A percentile compares a stretch with the other conserved stretches of the same genome.
These are phyloP conservation scores for Nebria ingens DNA, from an alignment of 1,140 invertebrate species.

Conservation along the genomic window DNA sequence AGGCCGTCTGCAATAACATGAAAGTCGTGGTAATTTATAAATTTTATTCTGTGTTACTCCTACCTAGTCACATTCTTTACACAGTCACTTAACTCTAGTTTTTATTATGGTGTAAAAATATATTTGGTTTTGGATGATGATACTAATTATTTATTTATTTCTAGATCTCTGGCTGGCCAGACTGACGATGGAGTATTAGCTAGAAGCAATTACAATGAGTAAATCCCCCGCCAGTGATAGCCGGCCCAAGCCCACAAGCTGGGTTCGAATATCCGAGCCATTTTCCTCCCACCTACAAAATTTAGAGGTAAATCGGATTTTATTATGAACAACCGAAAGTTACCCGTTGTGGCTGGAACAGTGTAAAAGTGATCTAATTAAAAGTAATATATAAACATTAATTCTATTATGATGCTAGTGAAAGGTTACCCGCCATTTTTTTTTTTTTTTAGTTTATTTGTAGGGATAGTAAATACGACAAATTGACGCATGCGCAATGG, in stretches of 20 bases:
- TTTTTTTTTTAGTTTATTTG: too few relatives aligned
- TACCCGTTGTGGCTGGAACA: too few relatives aligned
- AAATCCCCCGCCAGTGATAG: slow-evolving; percentile 14
- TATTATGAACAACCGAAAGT: too few relatives aligned
- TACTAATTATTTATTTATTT: slow-evolving; percentile 18
- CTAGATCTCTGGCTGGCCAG: slow-evolving; percentile 36
- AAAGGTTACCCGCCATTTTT: too few relatives aligned
- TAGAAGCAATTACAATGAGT: slow-evolving; percentile 22
- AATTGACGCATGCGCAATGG: too few relatives aligned
- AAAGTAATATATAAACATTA: too few relatives aligned
- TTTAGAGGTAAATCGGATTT: slow-evolving; percentile 12
- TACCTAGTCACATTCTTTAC: background rate
- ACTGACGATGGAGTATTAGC: slow-evolving; percentile 36
- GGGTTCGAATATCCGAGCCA: slow-evolving; percentile 29
- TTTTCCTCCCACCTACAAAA: slow-evolving; percentile 23
- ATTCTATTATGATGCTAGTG: too few relatives aligned
- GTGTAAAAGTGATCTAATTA: too few relatives aligned
- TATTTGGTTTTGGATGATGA: background rate
- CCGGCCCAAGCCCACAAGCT: slow-evolving; percentile 30
- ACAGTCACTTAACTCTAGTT: background rate
- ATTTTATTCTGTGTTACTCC: slow-evolving; percentile 2
- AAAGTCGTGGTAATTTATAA: background rate
- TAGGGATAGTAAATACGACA: too few relatives aligned
- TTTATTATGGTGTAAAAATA: background rate
- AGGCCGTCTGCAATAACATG: slow-evolving; percentile 1